Evolutionary conservation across 2,888 invertebrate species (phyloP), one percentile per base, ranked within the genome.

Genomic region (Leptarthrus brevirostris): DNA sequence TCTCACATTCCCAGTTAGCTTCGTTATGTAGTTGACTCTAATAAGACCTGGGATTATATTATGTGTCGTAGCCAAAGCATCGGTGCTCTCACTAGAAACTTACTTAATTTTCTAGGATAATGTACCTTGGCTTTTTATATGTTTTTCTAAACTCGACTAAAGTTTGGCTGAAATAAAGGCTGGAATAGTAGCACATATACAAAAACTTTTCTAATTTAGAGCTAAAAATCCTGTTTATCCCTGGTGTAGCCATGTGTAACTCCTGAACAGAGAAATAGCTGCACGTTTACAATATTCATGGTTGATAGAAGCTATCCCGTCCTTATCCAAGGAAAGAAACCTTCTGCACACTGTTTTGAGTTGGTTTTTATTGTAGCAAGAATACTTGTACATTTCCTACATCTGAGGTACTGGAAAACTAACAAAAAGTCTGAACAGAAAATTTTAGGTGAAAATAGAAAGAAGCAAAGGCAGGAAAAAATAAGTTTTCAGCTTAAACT

Each of bases 161-260:
- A 61, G 61, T 61, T 61, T 58, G 22, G 12, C 58, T 58, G 8
- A 36, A 58, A 58, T 58, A 58, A 58, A 58, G 36, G 16, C 58
- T 36, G 3, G 12, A 16, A 58, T 24, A 58, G 40, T n/a, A 5
- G n/a, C 40, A 47, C 44, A 44, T 64, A 69, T 16, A 69, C 69
- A 47, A 69, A 12, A 69, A 69, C 69, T 69, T 69, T 69, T 69
- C 69, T 69, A 69, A 69, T 69, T 69, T 69, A 49, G 69, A 69
- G 52, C 34, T 30, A 52, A 69, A 52, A 69, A 69, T 69, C 52
- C 52, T 52, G 52, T 52, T 69, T 69, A 69, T 64, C 44, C 24
- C 14, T 36, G 34, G 14, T 3, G 14, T 14, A 24, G 14, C 47
- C 14, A n/a, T n/a, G 20, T 64, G 64, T 64, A 61, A 22, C 18